Percentiles rank a stretch among this genome's conserved stretches.
These are phyloP conservation scores for Actias luna DNA, from an alignment of 2,888 invertebrate species.

Conservation along the genomic window DNA sequence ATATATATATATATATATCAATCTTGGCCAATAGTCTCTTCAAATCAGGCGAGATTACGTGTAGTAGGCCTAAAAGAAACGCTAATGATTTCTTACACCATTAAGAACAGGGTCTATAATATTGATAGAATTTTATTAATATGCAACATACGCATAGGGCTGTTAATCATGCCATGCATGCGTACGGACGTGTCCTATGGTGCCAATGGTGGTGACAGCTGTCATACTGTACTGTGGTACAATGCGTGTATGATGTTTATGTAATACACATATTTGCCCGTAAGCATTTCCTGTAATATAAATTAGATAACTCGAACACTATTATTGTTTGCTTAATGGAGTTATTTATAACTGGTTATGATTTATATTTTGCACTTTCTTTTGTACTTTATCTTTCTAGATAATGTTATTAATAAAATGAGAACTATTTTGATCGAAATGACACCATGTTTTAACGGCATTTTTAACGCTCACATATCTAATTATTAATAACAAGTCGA, in stretches of 20 bases:
- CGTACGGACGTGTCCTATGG: constrained; percentile 33
- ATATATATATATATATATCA: no score
- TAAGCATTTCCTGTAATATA: not conserved
- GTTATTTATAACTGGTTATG: not conserved
- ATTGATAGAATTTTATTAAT: constrained; percentile 22
- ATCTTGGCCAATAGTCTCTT: no score
- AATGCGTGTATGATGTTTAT: constrained; percentile 25
- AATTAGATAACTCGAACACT: not conserved
- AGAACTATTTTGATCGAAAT: no score
- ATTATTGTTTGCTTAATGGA: not conserved
- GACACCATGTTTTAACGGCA: no score
- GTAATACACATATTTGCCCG: constrained; percentile 8
- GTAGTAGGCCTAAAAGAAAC: no score
- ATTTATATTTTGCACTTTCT: not conserved
- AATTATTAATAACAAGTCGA: no score
- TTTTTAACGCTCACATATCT: no score
- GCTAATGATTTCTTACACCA: not conserved
- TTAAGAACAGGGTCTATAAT: not conserved
- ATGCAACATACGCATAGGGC: constrained; percentile 25
- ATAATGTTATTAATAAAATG: no score
- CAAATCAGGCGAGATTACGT: no score
- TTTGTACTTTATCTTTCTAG: no score
- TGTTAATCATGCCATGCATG: constrained; percentile 33
- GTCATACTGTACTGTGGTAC: constrained; percentile 35
- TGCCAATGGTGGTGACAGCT: constrained; percentile 35